Conservation (phyloP, 1,140 invertebrate species). For the Eubasilissa regina region DNA sequence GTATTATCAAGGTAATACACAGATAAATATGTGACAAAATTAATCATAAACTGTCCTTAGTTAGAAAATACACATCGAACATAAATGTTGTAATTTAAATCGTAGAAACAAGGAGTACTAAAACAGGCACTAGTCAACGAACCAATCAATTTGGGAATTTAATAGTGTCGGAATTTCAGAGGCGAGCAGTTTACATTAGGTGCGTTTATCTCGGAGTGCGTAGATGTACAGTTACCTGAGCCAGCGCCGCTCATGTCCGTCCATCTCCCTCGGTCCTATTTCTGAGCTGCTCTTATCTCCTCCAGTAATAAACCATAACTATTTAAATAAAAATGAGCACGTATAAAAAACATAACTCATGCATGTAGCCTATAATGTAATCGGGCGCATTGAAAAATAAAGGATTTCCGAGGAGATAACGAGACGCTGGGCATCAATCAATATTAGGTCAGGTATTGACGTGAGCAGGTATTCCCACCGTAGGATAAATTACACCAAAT, state of each 20-base stretch:
- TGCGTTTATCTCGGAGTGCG: not conserved
- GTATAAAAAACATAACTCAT: constrained; percentile 43
- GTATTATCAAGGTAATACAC: too few species aligned
- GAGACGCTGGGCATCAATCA: constrained; percentile 37
- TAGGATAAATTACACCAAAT: constrained; percentile 6
- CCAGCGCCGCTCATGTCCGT: not conserved
- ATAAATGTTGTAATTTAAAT: too few species aligned
- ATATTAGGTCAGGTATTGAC: constrained; percentile 46
- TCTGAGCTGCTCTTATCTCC: not conserved
- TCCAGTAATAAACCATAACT: constrained; percentile 18
- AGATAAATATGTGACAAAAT: too few species aligned
- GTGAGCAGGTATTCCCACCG: not conserved
- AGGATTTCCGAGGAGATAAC: constrained; percentile 20
- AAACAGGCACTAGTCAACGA: too few species aligned
- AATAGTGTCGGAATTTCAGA: too few species aligned
- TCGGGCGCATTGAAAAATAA: constrained; percentile 21
- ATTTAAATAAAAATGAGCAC: constrained; percentile 43
- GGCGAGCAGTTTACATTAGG: not conserved
- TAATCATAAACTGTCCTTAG: too few species aligned
- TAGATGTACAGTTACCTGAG: not conserved
- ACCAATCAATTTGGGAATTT: too few species aligned
- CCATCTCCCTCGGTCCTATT: not conserved
- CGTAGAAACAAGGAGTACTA: too few species aligned
- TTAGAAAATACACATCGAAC: too few species aligned
- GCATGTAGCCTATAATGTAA: constrained; percentile 28